Evolutionary conservation across 1,140 invertebrate species (phyloP), one percentile per base, ranked within the genome.

Genomic region (Hylaeus anthracinus): DNA sequence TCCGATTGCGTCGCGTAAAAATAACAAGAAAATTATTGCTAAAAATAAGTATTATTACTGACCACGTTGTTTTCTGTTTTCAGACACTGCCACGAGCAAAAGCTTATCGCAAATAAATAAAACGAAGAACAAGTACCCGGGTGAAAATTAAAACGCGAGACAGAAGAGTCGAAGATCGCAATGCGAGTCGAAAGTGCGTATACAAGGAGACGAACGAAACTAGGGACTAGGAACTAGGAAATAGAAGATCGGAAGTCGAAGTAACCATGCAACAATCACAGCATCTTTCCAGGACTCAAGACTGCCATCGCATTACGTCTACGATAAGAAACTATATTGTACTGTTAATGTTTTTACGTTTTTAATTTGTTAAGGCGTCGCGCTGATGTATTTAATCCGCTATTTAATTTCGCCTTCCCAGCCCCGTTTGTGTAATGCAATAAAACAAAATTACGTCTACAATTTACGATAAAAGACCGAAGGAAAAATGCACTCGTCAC

Each of bases 301-400:
- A 93, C 92, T 93, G 92, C 91, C 92, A 92, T 88, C 90, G 90
- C 83, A 91, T 90, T 91, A 90, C 86, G 79, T 93, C 88, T 91
- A 92, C 87, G 88, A 90, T 91, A 90, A 92, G 87, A 89, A 90
- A 87, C 82, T 90, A 90, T 91, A 90, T 90, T 90, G 88, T 91
- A 92, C 90, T 90, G 91, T 92, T 92, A 90, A 92, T 90, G 90
- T 93, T 92, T 92, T 92, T 91, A 92, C 90, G 90, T 93, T 92
- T 91, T 92, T 91, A 92, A 92, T 92, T 89, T 89, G 89, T 92
- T 93, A 88, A 91, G 65, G 88, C 89, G 88, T 92, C 90, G 88
- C 89, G 84, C 86, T 88, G 81, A 86, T 88, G 84, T 89, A 86
- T 90, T 89, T 84, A 79, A 87, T 84, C 85, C 82, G 82, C 85